These are phyloP conservation scores for Bombus ignitus DNA, from an alignment of 1,140 invertebrate genomes.

Conservation along the genomic window DNA sequence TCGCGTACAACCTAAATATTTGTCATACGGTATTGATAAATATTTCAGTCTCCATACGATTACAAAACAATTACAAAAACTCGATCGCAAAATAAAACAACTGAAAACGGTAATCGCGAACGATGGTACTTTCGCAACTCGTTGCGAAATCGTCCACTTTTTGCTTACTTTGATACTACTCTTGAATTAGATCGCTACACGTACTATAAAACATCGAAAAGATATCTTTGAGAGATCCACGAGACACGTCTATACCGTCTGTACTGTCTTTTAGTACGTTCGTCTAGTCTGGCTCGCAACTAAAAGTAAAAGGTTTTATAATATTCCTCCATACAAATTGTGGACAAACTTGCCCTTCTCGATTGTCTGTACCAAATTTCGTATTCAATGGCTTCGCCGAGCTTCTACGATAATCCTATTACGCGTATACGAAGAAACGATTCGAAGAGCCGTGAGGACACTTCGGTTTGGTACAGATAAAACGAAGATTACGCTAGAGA, in stretches of 20 bases:
- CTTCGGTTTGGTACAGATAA: constrained; percentile 25
- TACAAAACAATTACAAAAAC: not conserved
- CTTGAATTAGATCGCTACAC: too few relatives aligned
- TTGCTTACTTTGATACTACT: not conserved
- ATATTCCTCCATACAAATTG: too few relatives aligned
- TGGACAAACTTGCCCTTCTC: too few relatives aligned
- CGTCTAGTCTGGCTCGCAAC: too few relatives aligned
- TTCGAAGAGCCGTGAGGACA: not conserved
- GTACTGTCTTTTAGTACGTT: too few relatives aligned
- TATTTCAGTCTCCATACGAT: not conserved
- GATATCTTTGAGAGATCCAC: too few relatives aligned
- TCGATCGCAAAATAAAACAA: not conserved
- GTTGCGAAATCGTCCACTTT: not conserved
- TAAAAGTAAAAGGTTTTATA: too few relatives aligned
- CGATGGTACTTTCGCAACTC: not conserved
- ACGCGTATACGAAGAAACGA: not conserved
- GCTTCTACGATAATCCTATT: constrained; percentile 4
- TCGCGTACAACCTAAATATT: not conserved
- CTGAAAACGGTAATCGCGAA: not conserved
- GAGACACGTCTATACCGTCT: too few relatives aligned
- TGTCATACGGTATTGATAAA: not conserved
- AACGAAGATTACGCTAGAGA: constrained; percentile 34
- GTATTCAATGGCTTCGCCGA: not conserved
- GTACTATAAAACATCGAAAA: too few relatives aligned
- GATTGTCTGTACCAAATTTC: too few relatives aligned